Evolutionary conservation across 2,797 vertebrate species (phyloP).

Genomic region (Anisognathus igniventris): DNA sequence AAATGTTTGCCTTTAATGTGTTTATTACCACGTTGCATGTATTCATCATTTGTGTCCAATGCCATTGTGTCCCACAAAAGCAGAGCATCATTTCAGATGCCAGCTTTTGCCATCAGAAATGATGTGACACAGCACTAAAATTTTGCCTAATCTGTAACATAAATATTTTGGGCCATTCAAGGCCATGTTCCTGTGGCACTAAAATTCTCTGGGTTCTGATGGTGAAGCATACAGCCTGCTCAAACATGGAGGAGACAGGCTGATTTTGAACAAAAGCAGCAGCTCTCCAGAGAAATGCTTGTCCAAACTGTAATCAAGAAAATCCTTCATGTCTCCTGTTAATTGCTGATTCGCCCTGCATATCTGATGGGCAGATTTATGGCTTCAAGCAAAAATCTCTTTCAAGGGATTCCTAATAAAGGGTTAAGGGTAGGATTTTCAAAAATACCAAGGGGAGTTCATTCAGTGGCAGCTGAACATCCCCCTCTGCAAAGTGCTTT

Average conservation of each 20-base stretch:
- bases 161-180: background rate
- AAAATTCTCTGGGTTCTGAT: background rate
- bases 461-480: background rate
- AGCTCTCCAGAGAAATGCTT: conserved; percentile 44
- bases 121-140: background rate
- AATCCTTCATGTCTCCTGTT: conserved; percentile 36
- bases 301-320: conserved; percentile 34
- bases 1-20: background rate
- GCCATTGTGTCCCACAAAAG: background rate
- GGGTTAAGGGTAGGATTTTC: conserved; percentile 35
- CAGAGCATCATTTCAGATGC: background rate
- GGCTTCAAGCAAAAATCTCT: conserved; percentile 42
- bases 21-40: background rate
- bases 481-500: background rate
- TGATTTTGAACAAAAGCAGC: conserved; percentile 34
- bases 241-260: background rate
- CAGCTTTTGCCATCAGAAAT: background rate
- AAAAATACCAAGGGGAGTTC: background rate
- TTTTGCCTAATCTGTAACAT: background rate
- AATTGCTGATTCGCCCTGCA: conserved; percentile 39
- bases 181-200: background rate
- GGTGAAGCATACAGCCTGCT: background rate
- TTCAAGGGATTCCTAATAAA: conserved; percentile 45
- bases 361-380: conserved; percentile 33
- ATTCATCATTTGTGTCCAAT: background rate